These are phyloP conservation scores for Chionoecetes opilio DNA, from an alignment of 1,140 invertebrate species.

Conservation along the genomic window DNA sequence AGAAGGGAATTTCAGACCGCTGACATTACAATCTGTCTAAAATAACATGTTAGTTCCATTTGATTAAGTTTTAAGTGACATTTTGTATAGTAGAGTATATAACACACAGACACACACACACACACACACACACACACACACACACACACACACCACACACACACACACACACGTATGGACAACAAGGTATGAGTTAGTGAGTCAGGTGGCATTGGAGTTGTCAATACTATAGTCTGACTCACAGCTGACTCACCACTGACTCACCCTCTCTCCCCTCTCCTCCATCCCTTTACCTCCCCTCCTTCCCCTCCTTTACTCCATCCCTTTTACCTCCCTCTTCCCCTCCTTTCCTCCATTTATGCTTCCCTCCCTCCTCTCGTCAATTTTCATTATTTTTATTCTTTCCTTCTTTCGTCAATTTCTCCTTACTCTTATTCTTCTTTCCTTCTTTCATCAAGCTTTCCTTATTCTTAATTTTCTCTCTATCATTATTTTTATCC, in stretches of 20 bases:
- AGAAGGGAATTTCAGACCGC: too few species aligned
- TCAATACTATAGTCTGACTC: not conserved
- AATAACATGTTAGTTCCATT: too few species aligned
- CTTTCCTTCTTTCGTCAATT: not conserved
- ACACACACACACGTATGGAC: not conserved
- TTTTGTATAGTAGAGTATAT: too few species aligned
- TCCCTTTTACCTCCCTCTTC: not conserved
- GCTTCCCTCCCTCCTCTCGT: not conserved
- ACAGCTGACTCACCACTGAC: not conserved
- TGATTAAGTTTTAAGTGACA: too few species aligned
- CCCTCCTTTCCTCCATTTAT: not conserved
- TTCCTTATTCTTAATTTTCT: not conserved
- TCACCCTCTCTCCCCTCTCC: not conserved
- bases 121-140: conserved; percentile 12
- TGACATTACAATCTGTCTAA: too few species aligned
- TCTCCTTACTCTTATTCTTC: not conserved
- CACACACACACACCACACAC: not conserved
- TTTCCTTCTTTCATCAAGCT: not conserved
- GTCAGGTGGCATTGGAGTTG: conserved; percentile 4
- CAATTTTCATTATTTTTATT: not conserved
- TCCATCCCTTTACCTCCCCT: not conserved
- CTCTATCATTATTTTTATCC: not conserved
- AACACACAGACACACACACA: not conserved
- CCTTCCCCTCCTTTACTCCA: not conserved
- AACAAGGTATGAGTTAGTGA: not conserved